Base-by-base conservation (phyloP, 1,140 invertebrate genomes). In the Zaprionus vittiger region DNA sequence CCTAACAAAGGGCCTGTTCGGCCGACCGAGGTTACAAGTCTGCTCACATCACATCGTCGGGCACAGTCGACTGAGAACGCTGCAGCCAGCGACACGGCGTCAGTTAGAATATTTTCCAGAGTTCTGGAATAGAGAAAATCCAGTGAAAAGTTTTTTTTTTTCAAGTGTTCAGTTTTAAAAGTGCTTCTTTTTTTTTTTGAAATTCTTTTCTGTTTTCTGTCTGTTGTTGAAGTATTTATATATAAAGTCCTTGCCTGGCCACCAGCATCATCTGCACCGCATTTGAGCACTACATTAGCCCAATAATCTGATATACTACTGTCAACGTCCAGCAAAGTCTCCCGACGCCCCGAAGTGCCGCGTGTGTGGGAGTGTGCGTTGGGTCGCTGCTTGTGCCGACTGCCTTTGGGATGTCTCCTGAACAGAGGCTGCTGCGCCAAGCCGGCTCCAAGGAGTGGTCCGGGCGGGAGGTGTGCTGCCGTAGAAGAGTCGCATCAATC, bases 31-130 rank as follows among this genome's bases (percentile, higher is more conserved):
- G 15, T 15, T 17, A 60, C 61, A 15, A 38, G 22, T n/a, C 20
- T 59, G 67, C 44, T 28, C 0, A 1, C 15, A 17, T 17, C 37
- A 54, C 11, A 47, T 15, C 17, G n/a, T 59, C 31, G 69, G 28
- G 17, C 75, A 77, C 77, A 79, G 74, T 79, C 77, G 69, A 67
- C 34, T 67, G 11, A 28, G n/a, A 63, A 56, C 66, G 49, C 61
- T 65, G n/a, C 14, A 77, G 54, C 63, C 62, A 79, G 68, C 74
- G 77, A 76, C 77, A 79, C 60, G 63, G 68, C 52, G 11, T n/a
- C 26, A 65, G 72, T n/a, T 44, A 26, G 5, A 17, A 41, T 41
- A 14, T 34, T 61, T 54, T 49, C 28, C 17, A 41, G 14, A 41
- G 15, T 41, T 61, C 7, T 26, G 12, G 14, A 62, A 12, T 59